phyloP scores from a whole-genome alignment of 2,113 vertebrate genomes.

The Elephas maximus region DNA sequence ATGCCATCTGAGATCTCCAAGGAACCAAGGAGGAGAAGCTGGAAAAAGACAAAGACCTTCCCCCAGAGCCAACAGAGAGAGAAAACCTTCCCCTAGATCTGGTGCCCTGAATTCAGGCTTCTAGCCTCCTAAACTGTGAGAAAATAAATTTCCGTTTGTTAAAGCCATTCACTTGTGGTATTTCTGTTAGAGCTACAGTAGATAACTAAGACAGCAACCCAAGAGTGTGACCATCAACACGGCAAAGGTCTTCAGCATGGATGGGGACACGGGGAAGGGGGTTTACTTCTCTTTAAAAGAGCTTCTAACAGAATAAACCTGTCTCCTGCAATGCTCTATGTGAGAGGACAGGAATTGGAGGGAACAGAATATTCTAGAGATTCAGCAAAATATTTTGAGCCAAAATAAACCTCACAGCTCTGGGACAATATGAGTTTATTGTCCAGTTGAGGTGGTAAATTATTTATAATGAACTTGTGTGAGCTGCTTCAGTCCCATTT shows the following conservation, averaged over 20 bases:
- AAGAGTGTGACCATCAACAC: neutral
- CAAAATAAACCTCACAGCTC: neutral
- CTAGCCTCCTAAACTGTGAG: no score
- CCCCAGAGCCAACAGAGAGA: no score
- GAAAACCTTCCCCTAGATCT: no score
- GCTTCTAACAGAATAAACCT: conserved; percentile 55
- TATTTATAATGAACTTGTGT: conserved; percentile 1
- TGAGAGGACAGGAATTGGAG: conserved; percentile 49
- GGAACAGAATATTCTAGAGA: conserved; percentile 41
- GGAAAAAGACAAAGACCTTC: no score
- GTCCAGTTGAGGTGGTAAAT: neutral
- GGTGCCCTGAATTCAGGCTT: no score
- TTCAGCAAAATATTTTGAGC: conserved; percentile 47
- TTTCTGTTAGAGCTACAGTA: no score
- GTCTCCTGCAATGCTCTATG: neutral
- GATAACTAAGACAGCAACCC: neutral
- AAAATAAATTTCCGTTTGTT: no score
- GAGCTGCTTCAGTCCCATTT: neutral
- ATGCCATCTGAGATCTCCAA: no score
- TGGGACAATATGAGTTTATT: neutral
- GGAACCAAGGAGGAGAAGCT: no score
- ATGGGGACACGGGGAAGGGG: neutral
- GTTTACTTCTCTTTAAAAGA: conserved; percentile 60
- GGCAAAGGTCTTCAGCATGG: neutral
- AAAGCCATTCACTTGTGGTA: no score